Base-by-base conservation (phyloP, 2,113 vertebrate species). In the Reinhardtius hippoglossoides region DNA sequence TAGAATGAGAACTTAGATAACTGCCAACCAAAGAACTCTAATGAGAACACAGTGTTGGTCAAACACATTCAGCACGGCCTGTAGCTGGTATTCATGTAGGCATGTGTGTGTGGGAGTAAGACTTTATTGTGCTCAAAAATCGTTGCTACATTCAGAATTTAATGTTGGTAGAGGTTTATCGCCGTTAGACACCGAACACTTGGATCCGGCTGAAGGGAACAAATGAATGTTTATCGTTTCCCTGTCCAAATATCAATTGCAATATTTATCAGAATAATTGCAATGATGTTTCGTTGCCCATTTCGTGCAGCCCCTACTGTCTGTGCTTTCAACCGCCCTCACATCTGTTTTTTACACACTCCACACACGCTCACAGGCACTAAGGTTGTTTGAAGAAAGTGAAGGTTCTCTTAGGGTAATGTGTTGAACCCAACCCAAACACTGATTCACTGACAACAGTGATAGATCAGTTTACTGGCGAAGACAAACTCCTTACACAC, bases 131-230 rank as follows among this genome's bases (percentile, higher is more conserved):
- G 69, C 42, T 14, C 4, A 31, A 54, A 77, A 81, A 35, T 62
- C 71, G 81, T 87, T 85, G 80, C 77, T 83, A 65, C 69, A 69
- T 80, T 85, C 69, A 69, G 44, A 75, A 66, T 73, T 73, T 56
- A 48, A 61, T 55, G 73, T 52, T 60, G 46, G 54, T 27, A 7
- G 44, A 24, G 54, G 71, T 76, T 84, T 44, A 23, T 84, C 16
- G 4, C 72, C 5, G 37, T 67, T 86, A 59, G 64, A 75, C 74
- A 63, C 78, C 7, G 7, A 72, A 71, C 64, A 79, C 62, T 79
- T 74, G 70, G 75, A 52, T n/a, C 24, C 18, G 4, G 52, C 78
- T 24, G 23, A 35, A 27, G 74, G 67, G 82, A 84, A 23, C 57
- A 21, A 77, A 40, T 35, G 67, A 69, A 44, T 16, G 46, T 73